Evolutionary conservation across 2,113 vertebrate genomes (phyloP), one percentile per base, ranked within the genome.

Genomic region (Callipepla squamata): DNA sequence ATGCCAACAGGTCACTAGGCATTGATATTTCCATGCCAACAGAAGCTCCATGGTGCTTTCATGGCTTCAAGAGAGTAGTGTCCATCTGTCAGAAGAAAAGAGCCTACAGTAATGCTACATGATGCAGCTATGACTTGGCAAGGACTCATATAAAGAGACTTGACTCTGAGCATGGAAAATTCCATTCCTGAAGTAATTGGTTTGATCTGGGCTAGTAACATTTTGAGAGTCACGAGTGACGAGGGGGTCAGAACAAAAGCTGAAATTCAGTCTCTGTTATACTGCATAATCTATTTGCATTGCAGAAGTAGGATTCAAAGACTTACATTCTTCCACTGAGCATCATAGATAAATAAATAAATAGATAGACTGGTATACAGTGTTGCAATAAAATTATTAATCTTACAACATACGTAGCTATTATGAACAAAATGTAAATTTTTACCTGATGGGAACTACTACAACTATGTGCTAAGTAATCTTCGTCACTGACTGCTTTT

Each of bases 101-200:
- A 19, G 8, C 4, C 83, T 74, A 38, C 32, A 48, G 65, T 1
- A 4, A 50, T 67, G 70, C 66, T 78, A 44, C 0, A 0, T 16
- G 9, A 38, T 0, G 1, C 30, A 61, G 14, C 16, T 82, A 25
- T 47, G 36, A 36, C 23, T 47, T 51, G 57, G 28, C 0, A 0
- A 74, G 57, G 13, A 55, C 23, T 55, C 8, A 17, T 47, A 16
- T 32, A 80, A 78, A 9, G 20, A 47, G 84, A 22, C 11, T 67
- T 48, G 63, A 18, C 17, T 51, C 18, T 57, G 48, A 38, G 13
- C 23, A 13, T 20, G 30, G 85, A 68, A 90, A 83, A 59, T 94
- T 92, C 38, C 26, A 61, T 38, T 66, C 42, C 45, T 77, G 47
- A 87, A 67, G 53, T 40, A 73, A 77, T 21, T 69, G n/a, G 55